Base-by-base conservation (phyloP, 2,797 vertebrate genomes). In the Varecia variegata region DNA sequence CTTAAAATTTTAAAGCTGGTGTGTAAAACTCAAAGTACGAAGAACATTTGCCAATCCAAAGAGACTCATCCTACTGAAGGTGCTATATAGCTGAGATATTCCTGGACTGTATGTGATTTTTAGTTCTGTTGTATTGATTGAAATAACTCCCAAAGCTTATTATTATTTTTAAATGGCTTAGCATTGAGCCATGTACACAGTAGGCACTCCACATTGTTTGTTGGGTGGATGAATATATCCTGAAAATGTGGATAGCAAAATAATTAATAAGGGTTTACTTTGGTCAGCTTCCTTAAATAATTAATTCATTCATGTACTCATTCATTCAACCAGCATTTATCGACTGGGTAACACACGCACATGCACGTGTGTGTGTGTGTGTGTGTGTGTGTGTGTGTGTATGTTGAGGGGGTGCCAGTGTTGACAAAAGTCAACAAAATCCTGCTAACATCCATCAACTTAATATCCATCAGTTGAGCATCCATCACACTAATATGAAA, bases 241-340 rank as follows among this genome's bases (percentile, higher is more conserved):
- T 54, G n/a, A 76, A 92, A 74, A 56, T 30, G 27, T 73, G 38
- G 25, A 80, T n/a, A 83, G 79, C 27, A 85, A 91, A 81, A 93
- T 47, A 74, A 77, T 7, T 80, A 81, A 73, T 56, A 83, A 77
- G 7, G 20, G 14, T 71, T 94, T 83, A 32, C 30, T 70, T 74
- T 92, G 50, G 38, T 40, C 74, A 73, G 18, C 62, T 79, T 89
- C 25, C 92, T 96, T 89, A 93, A 92, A 86, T 86, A 93, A 21
- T 43, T 52, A 38, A 92, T 71, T 70, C 21, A 73, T 68, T 83
- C 27, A 58, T 65, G 54, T 60, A 77, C 12, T 62, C 38, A 65
- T 45, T 50, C 14, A 45, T 30, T 80, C 50, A 87, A 86, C 13
- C 27, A 77, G n/a, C 47, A 56, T 45, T 82, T 79, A 89, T 21